Base-by-base conservation (phyloP, 2,888 invertebrate species). In the Steinernema carpocapsae region DNA sequence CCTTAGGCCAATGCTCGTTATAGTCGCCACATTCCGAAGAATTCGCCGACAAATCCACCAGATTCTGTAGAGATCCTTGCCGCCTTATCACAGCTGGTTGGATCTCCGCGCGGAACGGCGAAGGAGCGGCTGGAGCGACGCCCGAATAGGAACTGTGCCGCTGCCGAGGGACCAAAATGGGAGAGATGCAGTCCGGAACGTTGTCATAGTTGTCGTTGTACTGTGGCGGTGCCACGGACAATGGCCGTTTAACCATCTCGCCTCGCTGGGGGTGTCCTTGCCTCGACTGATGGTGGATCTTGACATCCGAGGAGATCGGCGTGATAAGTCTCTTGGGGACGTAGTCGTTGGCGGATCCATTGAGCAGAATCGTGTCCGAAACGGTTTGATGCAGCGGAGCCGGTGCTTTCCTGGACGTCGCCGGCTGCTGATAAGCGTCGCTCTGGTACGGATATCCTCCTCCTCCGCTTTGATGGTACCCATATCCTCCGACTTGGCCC, bases 21-120 rank as follows among this genome's bases (percentile, higher is more conserved):
- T 64, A 64, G 64, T 64, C 64, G 10, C 37, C 37, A 32, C 64
- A 64, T 32, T 64, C 64, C 17, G 64, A 64, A 32, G 64, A 64
- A 32, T 32, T 32, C 1, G 64, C 64, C 64, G 64, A 64, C 29
- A 17, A 64, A 32, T 64, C 32, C 6, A n/a, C 64, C 32, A 64
- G n/a, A 32, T 64, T 64, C 32, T 64, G 64, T 1, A 64, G 17
- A 4, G 64, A 64, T 4, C 64, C 64, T 17, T 64, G 64, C 17
- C 64, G 29, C 14, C 64, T 29, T 10, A 64, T 64, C 4, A 26
- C 64, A 22, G 64, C 64, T 17, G 64, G 64, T n/a, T 64, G 64
- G 37, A 64, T 64, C 37, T 64, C 29, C 3, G 64, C 64, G 29
- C 29, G 64, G 32, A 32, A 64, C 24, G 64, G 64, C 29, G 64